Evolutionary conservation across 2,888 invertebrate species (phyloP), one percentile per base, ranked within the genome.

Genomic region (Germaria angustata): DNA sequence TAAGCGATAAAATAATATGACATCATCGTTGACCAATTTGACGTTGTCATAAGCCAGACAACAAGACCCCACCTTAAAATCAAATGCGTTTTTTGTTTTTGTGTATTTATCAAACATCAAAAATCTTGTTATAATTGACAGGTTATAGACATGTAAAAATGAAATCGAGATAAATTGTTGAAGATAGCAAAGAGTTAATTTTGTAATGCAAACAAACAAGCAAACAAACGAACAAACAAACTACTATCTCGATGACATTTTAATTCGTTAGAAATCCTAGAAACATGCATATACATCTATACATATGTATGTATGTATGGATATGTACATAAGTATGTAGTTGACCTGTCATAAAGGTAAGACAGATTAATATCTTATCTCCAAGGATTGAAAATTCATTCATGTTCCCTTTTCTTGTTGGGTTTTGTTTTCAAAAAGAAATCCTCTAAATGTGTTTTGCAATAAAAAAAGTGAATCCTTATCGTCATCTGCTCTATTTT

Each of bases 171-270:
- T 77, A 68, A 51, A 77, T 59, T 41, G 46, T 46, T 53, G 7
- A 44, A 17, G 68, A 77, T 69, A 77, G 36, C 8, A 77, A 77
- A 77, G 77, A 77, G 77, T 77, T 77, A 68, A 68, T 68, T 68
- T 76, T 71, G 46, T 71, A 34, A 36, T 41, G 5, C 5, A 51
- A 39, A 39, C 59, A 59, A 59, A 59, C 41, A 59, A 36, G 32
- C 20, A 36, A 22, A 17, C 53, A 63, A 69, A 44, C 34, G 53
- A 41, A 59, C 15, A 39, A 32, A 61, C 24, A 15, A 15, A 36
- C 32, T n/a, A 28, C 88, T 88, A 89, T 89, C 89, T 89, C 87
- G 88, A 88, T 89, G 89, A 89, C 89, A 88, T 88, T 89, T 89
- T 89, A 89, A 89, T 89, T 87, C 86, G 84, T 51, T 71, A 39